phyloP scores from a whole-genome alignment of 2,113 vertebrate genomes.

The Sinocyclocheilus rhinocerous region DNA sequence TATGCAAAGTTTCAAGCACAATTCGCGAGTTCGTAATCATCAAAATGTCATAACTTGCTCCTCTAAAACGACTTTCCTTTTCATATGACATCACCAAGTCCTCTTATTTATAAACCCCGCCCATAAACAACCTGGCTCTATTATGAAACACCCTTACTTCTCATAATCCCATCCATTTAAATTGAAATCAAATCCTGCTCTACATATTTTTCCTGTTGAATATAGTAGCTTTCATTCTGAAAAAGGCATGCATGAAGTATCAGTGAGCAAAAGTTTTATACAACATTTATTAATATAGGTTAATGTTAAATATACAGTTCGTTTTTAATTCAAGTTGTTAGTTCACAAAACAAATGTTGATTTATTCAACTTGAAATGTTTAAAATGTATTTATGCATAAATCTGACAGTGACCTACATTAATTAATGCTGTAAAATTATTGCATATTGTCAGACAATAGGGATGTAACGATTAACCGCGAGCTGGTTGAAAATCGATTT shows the following conservation, averaged over 20 bases:
- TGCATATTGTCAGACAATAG: no score
- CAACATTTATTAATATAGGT: background rate
- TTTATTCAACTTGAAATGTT: background rate
- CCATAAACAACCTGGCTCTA: background rate
- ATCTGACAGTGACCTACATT: background rate
- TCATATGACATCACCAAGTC: background rate
- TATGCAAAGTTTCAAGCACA: background rate
- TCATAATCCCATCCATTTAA: background rate
- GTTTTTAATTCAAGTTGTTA: background rate
- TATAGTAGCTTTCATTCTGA: background rate
- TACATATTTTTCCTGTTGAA: background rate
- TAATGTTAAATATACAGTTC: background rate
- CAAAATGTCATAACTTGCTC: no score
- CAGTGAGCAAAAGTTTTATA: background rate
- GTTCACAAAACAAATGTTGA: background rate
- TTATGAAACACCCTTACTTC: background rate
- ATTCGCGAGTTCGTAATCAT: background rate
- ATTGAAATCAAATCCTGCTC: background rate
- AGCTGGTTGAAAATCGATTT: no score
- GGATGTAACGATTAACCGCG: no score
- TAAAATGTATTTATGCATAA: background rate
- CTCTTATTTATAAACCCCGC: no score
- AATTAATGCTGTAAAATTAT: background rate
- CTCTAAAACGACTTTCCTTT: background rate
- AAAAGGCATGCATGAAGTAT: background rate